Percentiles rank a stretch among this genome's conserved stretches.
Conservation (phyloP, 2,888 invertebrate species). For the Chorisops tibialis region DNA sequence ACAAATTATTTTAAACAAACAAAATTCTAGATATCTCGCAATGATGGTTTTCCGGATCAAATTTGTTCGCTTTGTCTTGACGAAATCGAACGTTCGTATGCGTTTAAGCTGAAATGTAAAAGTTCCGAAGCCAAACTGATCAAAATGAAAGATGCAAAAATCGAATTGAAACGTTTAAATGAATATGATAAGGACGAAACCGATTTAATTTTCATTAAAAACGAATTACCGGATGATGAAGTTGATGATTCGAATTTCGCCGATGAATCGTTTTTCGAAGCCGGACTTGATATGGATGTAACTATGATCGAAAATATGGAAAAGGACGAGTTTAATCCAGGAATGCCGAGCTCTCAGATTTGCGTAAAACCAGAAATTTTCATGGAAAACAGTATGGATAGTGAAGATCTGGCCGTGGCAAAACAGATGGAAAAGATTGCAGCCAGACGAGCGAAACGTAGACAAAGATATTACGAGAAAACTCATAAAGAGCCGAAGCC, state of each 20-base stretch:
- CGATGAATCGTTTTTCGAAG: background rate
- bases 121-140: constrained; percentile 8
- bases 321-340: background rate
- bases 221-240: constrained; percentile 3
- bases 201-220: background rate
- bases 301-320: constrained; percentile 1
- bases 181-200: background rate
- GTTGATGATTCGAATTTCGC: background rate
- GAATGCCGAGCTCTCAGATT: no score
- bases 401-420: no score
- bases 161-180: background rate
- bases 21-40: background rate
- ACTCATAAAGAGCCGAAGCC: no score
- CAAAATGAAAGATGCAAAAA: constrained; percentile 13
- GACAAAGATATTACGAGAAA: no score
- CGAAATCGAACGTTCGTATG: background rate
- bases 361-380: no score
- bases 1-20: no score
- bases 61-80: background rate
- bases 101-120: constrained; percentile 11
- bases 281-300: constrained; percentile 5
- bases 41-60: constrained; percentile 6
- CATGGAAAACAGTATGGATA: no score
- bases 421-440: no score
- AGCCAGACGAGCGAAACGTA: no score